These are phyloP conservation scores for Sebastes diploproa DNA, from an alignment of 2,797 vertebrate species.

Conservation along the genomic window DNA sequence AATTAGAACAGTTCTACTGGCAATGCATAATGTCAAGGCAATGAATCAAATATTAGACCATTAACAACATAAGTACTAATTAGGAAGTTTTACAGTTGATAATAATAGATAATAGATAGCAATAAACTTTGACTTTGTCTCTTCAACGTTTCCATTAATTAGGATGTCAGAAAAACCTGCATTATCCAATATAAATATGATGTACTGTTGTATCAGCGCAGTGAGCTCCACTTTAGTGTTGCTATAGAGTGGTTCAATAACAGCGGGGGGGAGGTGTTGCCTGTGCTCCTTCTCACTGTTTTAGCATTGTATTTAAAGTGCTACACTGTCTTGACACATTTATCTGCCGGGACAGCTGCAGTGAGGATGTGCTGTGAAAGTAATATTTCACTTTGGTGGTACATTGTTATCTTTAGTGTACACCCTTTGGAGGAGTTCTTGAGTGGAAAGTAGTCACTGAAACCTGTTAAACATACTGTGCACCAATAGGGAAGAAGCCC, in stretches of 20 bases:
- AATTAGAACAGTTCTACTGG: not conserved
- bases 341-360: not conserved
- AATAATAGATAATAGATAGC: not conserved
- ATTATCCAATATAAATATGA: not conserved
- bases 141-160: not conserved
- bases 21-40: not conserved
- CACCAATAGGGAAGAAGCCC: not conserved
- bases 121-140: not conserved
- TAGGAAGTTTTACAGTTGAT: not conserved
- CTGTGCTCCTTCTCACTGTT: not conserved
- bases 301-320: not conserved
- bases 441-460: not conserved
- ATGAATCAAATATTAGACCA: not conserved
- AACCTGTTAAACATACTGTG: not conserved
- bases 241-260: not conserved
- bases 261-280: not conserved
- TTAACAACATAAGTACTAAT: not conserved
- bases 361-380: conserved; percentile 7
- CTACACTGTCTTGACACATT: not conserved
- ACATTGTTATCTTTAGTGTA: not conserved
- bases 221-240: not conserved
- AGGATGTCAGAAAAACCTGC: not conserved
- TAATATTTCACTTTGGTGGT: not conserved
- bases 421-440: not conserved
- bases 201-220: not conserved